Conservation (phyloP, 1,140 invertebrate species). For the Elysia chlorotica region DNA sequence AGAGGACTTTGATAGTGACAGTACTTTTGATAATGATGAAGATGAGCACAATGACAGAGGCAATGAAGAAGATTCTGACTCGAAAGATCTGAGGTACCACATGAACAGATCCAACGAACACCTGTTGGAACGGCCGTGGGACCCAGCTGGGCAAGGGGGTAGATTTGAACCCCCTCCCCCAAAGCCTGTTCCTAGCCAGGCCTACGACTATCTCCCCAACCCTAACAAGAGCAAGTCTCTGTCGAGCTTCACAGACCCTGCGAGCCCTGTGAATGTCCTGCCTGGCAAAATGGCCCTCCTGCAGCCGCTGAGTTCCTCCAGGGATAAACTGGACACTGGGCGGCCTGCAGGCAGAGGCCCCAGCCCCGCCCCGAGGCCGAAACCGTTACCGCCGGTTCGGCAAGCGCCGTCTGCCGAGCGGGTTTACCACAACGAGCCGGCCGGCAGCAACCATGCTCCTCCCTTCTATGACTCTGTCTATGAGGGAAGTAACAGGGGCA, state of each 20-base stretch:
- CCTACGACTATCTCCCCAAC: neutral
- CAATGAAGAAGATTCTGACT: conserved; percentile 2
- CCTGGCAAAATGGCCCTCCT: conserved; percentile 23
- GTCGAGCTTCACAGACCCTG: conserved; percentile 42
- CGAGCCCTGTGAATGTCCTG: conserved; percentile 17
- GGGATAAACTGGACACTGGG: conserved; percentile 17
- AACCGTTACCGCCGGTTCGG: neutral
- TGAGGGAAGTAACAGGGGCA: neutral
- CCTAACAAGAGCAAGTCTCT: conserved; percentile 23
- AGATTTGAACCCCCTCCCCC: neutral
- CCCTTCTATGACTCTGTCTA: neutral
- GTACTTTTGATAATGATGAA: conserved; percentile 18
- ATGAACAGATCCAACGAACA: conserved; percentile 3
- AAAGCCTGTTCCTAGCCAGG: neutral
- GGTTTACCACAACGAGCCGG: neutral
- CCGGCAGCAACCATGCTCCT: neutral
- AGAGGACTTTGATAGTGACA: conserved; percentile 13
- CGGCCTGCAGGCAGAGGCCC: neutral
- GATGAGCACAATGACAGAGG: conserved; percentile 4
- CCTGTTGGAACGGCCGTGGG: neutral
- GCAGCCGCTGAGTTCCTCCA: conserved; percentile 5
- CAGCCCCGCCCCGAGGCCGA: neutral
- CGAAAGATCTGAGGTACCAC: neutral
- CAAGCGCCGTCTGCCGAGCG: neutral
- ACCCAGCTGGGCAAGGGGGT: neutral